A percentile compares a stretch with the other conserved stretches of the same genome.
These are phyloP conservation scores for Crenichthys baileyi DNA, from an alignment of 2,797 vertebrate genomes.

Conservation along the genomic window DNA sequence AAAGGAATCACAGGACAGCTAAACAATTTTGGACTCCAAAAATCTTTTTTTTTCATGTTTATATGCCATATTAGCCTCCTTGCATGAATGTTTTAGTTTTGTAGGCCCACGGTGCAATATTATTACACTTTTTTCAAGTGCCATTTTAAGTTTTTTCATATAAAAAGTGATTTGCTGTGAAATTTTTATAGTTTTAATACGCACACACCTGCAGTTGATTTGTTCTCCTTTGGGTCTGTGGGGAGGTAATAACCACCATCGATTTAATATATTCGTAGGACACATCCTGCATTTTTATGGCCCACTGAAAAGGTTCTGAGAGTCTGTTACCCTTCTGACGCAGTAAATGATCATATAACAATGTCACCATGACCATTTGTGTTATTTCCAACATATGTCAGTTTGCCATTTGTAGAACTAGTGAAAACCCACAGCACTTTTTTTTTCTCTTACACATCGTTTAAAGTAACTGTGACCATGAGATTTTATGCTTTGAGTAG, in stretches of 20 bases:
- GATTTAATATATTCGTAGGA: constrained; percentile 67
- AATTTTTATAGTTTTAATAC: constrained; percentile 56
- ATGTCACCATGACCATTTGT: constrained; percentile 73
- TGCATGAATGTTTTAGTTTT: constrained; percentile 62
- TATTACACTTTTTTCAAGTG: constrained; percentile 62
- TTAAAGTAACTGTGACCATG: constrained; percentile 34
- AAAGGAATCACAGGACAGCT: neutral
- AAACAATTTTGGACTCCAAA: constrained; percentile 47
- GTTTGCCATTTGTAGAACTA: constrained; percentile 52
- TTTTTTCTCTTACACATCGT: constrained; percentile 36
- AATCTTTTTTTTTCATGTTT: constrained; percentile 66
- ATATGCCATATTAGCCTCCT: constrained; percentile 61
- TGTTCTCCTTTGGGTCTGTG: constrained; percentile 49
- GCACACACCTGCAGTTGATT: constrained; percentile 70
- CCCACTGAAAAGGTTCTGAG: constrained; percentile 56
- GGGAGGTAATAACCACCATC: constrained; percentile 69
- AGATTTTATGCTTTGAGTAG: constrained; percentile 22
- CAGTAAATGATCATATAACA: constrained; percentile 62
- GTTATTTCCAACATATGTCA: constrained; percentile 68
- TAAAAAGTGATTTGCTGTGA: constrained; percentile 41
- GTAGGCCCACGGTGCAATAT: constrained; percentile 57
- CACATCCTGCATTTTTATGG: constrained; percentile 65
- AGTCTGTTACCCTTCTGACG: constrained; percentile 44
- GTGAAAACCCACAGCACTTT: constrained; percentile 31
- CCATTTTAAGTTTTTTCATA: constrained; percentile 60